Percentiles rank a stretch among this genome's conserved stretches.
Conservation (phyloP, 2,113 vertebrate species). For the Paramisgurnus dabryanus region DNA sequence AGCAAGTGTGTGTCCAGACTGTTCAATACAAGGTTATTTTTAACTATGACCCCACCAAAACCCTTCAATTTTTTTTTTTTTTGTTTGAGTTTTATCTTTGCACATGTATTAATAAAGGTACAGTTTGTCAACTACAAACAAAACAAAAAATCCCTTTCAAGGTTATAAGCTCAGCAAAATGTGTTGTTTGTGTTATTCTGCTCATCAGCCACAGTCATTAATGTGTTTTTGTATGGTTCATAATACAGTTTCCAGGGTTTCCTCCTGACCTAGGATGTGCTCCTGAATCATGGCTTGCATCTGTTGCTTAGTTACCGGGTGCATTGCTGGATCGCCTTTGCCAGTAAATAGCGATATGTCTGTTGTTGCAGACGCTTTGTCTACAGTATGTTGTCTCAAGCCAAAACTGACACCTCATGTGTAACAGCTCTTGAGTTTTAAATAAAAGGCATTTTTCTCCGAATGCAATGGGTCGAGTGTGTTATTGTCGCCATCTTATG, state of each 20-base stretch:
- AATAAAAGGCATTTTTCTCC: conserved; percentile 33
- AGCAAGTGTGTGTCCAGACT: conserved; percentile 10
- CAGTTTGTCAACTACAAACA: not conserved
- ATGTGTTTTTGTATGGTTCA: conserved; percentile 4
- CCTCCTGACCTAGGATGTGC: not conserved
- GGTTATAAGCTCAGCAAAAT: not conserved
- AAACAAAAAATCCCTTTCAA: not conserved
- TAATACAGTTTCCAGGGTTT: not conserved
- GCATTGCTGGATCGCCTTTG: not conserved
- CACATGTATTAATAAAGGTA: conserved; percentile 14
- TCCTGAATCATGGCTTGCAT: not conserved
- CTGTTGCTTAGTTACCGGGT: not conserved
- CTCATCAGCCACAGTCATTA: not conserved
- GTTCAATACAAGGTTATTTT: not conserved
- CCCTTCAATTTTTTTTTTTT: too few species aligned
- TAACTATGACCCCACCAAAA: not conserved
- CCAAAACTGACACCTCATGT: conserved; percentile 37
- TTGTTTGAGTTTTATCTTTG: not conserved
- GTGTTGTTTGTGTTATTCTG: not conserved
- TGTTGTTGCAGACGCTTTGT: conserved; percentile 47
- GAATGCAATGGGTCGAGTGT: not conserved
- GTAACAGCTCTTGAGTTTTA: conserved; percentile 37
- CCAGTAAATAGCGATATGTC: conserved; percentile 36
- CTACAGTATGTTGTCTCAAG: conserved; percentile 16
- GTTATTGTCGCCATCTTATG: not conserved